These are phyloP conservation scores for Pseudomugil tenellus DNA, from an alignment of 2,797 vertebrate species.

Conservation along the genomic window DNA sequence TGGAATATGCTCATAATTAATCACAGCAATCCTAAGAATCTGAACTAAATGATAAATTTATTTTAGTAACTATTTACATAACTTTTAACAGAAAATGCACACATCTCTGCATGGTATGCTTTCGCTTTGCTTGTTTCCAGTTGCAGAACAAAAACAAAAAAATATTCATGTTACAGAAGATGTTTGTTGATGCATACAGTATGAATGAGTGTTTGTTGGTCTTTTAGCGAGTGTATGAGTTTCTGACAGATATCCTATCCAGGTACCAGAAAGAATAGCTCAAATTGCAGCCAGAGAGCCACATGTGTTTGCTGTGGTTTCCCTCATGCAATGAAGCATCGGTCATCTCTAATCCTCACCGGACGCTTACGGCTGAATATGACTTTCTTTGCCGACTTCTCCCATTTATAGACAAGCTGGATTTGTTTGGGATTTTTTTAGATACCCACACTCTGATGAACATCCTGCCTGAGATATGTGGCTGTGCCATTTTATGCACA, in stretches of 20 bases:
- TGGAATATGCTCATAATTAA: conserved; percentile 62
- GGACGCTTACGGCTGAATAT: conserved; percentile 55
- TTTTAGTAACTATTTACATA: conserved; percentile 43
- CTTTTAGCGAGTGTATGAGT: conserved; percentile 32
- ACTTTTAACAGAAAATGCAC: conserved; percentile 17
- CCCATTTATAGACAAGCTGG: conserved; percentile 66
- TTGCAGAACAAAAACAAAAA: conserved; percentile 30
- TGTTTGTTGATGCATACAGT: conserved; percentile 51
- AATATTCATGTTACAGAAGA: conserved; percentile 35
- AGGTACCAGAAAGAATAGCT: conserved; percentile 58
- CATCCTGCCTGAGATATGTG: conserved; percentile 78
- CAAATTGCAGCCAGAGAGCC: conserved; percentile 53
- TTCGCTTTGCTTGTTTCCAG: conserved; percentile 40
- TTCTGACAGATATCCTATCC: conserved; percentile 54
- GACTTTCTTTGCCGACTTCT: conserved; percentile 58
- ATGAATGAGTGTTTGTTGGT: conserved; percentile 56
- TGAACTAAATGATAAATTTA: conserved; percentile 50
- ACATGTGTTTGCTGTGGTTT: conserved; percentile 51
- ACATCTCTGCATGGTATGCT: conserved; percentile 33
- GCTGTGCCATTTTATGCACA: conserved; percentile 70
- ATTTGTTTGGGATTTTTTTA: conserved; percentile 75
- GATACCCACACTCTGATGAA: conserved; percentile 82
- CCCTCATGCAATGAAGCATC: conserved; percentile 32
- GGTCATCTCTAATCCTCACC: conserved; percentile 43
- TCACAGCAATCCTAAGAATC: conserved; percentile 43